Conservation (phyloP, 2,797 vertebrate species). For the Rhincodon typus region DNA sequence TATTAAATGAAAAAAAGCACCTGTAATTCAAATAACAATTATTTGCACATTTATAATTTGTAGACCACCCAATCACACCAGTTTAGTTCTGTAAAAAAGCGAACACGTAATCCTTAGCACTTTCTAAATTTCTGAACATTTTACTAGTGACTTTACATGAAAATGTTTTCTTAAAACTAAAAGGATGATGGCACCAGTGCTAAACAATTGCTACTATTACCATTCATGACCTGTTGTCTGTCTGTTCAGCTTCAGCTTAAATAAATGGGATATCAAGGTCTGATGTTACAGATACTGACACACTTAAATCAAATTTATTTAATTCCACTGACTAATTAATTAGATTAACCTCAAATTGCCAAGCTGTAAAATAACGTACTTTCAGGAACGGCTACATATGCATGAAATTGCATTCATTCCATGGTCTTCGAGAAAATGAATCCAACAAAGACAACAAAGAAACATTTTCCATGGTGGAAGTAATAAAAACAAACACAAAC, state of each 20-base stretch:
- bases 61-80: neutral
- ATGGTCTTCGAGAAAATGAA: neutral
- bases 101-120: neutral
- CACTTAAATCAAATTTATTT: slow-evolving; percentile 14
- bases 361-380: neutral
- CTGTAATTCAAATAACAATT: neutral
- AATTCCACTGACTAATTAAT: neutral
- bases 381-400: neutral
- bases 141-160: neutral
- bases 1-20: neutral
- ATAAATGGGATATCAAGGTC: slow-evolving; percentile 12
- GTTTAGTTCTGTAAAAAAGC: neutral
- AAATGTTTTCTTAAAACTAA: neutral
- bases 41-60: neutral
- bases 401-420: slow-evolving; percentile 23
- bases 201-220: neutral
- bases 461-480: neutral
- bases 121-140: neutral
- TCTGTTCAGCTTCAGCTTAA: neutral
- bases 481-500: neutral
- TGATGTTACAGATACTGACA: neutral
- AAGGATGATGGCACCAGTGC: neutral
- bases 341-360: neutral
- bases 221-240: neutral
- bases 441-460: neutral